Conservation (phyloP, 2,113 vertebrate genomes). For the Brachyhypopomus occidentalis region DNA sequence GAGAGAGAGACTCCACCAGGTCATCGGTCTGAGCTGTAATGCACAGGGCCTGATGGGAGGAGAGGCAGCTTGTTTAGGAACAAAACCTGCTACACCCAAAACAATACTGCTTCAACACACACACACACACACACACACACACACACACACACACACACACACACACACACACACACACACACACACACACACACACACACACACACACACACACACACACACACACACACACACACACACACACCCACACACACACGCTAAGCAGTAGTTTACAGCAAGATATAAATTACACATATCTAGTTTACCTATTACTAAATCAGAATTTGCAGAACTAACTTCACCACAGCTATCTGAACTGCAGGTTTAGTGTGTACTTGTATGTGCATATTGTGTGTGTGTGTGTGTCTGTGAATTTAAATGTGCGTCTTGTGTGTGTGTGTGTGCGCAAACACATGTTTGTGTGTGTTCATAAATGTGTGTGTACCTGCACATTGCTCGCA, state of each 20-base stretch:
- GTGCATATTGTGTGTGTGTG: background rate
- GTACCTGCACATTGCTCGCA: slow-evolving; percentile 83
- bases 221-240: no score
- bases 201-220: no score
- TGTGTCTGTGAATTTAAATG: no score
- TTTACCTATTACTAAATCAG: background rate
- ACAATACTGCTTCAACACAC: background rate
- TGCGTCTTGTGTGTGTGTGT: no score
- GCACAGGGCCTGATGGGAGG: slow-evolving; percentile 74
- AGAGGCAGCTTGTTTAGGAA: background rate
- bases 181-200: background rate
- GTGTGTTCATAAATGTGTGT: background rate
- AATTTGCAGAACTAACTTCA: background rate
- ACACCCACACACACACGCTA: background rate
- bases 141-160: background rate
- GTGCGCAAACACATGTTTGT: background rate
- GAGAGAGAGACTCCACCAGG: slow-evolving; percentile 78
- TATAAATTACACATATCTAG: background rate
- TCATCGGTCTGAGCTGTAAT: slow-evolving; percentile 75
- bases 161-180: slow-evolving; percentile 19
- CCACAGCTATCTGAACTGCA: background rate
- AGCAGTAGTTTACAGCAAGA: no score
- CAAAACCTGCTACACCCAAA: background rate
- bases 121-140: slow-evolving; percentile 15
- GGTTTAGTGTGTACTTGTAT: background rate